Evolutionary conservation across 2,113 vertebrate species (phyloP).

Genomic region (Lagopus leucura): DNA sequence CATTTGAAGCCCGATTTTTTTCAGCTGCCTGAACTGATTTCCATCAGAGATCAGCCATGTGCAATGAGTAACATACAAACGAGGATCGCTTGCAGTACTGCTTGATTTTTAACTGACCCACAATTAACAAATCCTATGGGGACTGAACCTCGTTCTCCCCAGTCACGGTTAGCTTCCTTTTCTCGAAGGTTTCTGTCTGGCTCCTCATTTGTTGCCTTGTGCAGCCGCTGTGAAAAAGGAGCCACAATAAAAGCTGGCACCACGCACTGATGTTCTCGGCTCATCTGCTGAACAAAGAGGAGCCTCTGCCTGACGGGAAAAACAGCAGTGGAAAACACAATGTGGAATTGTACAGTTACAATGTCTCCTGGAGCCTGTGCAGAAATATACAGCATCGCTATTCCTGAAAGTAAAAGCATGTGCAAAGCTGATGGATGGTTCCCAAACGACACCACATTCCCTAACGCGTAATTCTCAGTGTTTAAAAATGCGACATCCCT

Average conservation of each 20-base stretch:
- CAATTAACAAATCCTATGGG: background rate
- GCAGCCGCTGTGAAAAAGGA: background rate
- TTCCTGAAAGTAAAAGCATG: background rate
- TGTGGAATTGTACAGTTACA: background rate
- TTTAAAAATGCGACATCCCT: background rate
- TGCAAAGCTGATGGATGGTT: background rate
- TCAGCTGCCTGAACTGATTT: conserved; percentile 48
- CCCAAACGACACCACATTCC: background rate
- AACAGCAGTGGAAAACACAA: background rate
- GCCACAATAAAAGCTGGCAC: background rate
- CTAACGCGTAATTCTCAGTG: background rate
- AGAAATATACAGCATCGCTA: background rate
- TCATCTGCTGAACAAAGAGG: conserved; percentile 41
- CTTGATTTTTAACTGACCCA: background rate
- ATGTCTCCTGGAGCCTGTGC: background rate
- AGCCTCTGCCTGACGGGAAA: conserved; percentile 2
- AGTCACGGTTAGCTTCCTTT: background rate
- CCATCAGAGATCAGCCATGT: conserved; percentile 3
- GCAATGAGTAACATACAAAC: background rate
- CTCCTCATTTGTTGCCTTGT: background rate
- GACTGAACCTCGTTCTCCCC: background rate
- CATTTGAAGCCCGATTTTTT: background rate
- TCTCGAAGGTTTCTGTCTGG: background rate
- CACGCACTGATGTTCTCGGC: conserved; percentile 22
- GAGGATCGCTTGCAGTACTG: background rate